These are phyloP conservation scores for Myotis brandtii DNA, from an alignment of 2,113 vertebrate genomes.

Conservation along the genomic window DNA sequence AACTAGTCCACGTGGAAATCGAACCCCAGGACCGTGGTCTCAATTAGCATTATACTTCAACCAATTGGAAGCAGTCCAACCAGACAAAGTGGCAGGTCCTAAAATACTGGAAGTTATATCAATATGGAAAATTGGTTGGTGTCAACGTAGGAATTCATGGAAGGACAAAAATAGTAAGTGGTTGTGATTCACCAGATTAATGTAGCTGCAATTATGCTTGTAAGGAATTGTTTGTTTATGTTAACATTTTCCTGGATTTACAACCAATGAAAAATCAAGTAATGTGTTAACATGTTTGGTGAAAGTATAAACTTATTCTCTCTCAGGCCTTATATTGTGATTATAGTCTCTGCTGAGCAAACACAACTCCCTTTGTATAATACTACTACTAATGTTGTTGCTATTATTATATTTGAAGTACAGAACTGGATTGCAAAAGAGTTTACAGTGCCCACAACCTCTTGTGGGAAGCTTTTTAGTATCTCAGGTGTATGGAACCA, in stretches of 20 bases:
- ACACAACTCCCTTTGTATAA: slow-evolving; percentile 66
- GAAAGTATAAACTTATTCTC: slow-evolving; percentile 50
- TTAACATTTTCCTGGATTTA: slow-evolving; percentile 52
- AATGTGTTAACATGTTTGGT: slow-evolving; percentile 47
- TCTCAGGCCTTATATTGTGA: slow-evolving; percentile 56
- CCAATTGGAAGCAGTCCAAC: slow-evolving; percentile 67
- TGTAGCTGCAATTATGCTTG: slow-evolving; percentile 59
- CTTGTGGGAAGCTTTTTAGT: slow-evolving; percentile 53
- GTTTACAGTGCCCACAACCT: slow-evolving; percentile 22
- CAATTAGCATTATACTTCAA: slow-evolving; percentile 70
- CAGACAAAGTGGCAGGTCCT: slow-evolving; percentile 69
- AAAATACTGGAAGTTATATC: slow-evolving; percentile 60
- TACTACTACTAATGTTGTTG: background rate
- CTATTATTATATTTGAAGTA: slow-evolving; percentile 46
- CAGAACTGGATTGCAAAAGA: slow-evolving; percentile 52
- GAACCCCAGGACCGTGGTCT: slow-evolving; percentile 61
- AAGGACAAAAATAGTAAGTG: slow-evolving; percentile 68
- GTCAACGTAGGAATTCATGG: slow-evolving; percentile 63
- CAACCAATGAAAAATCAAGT: slow-evolving; percentile 35
- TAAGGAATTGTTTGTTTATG: slow-evolving; percentile 58
- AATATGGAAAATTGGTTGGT: slow-evolving; percentile 66
- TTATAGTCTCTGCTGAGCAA: slow-evolving; percentile 67
- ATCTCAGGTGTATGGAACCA: slow-evolving; percentile 23
- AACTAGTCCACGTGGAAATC: slow-evolving; percentile 66
- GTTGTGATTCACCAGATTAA: slow-evolving; percentile 63